phyloP scores from a whole-genome alignment of 2,888 invertebrate species.

The Iselma pallidipennis region DNA sequence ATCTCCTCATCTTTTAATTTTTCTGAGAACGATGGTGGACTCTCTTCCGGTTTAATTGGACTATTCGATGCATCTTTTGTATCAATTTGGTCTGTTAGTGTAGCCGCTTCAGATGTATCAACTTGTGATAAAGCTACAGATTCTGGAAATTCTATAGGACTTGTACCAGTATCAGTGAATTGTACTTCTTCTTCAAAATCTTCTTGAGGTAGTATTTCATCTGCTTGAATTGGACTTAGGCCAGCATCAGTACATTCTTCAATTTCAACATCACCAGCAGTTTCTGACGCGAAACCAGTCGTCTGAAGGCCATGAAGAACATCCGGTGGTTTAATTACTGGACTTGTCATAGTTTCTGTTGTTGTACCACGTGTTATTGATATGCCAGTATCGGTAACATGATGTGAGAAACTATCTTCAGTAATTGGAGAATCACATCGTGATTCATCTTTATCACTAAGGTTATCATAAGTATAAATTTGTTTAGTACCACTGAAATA shows the following conservation, averaged over 20 bases:
- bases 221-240: conserved; percentile 61
- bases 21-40: conserved; percentile 37
- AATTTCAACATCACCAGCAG: conserved; percentile 48
- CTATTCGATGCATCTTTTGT: conserved; percentile 61
- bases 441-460: conserved; percentile 39
- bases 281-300: conserved; percentile 57
- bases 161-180: conserved; percentile 57
- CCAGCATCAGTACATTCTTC: conserved; percentile 63
- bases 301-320: conserved; percentile 52
- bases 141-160: conserved; percentile 59
- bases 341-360: conserved; percentile 56
- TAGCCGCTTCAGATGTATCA: conserved; percentile 59
- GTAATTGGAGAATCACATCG: conserved; percentile 54
- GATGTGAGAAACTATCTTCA: conserved; percentile 59
- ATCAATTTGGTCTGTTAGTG: conserved; percentile 59
- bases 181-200: conserved; percentile 53
- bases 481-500: conserved; percentile 59
- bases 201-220: conserved; percentile 54
- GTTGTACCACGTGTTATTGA: conserved; percentile 59
- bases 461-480: conserved; percentile 58
- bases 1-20: conserved; percentile 52
- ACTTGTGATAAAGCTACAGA: conserved; percentile 53
- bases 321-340: conserved; percentile 50
- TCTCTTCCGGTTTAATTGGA: conserved; percentile 56
- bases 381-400: conserved; percentile 61